These are phyloP conservation scores for Hexactinellida sp. DNA, from an alignment of 37 sponge, comb jelly and placozoan species.

Conservation along the genomic window DNA sequence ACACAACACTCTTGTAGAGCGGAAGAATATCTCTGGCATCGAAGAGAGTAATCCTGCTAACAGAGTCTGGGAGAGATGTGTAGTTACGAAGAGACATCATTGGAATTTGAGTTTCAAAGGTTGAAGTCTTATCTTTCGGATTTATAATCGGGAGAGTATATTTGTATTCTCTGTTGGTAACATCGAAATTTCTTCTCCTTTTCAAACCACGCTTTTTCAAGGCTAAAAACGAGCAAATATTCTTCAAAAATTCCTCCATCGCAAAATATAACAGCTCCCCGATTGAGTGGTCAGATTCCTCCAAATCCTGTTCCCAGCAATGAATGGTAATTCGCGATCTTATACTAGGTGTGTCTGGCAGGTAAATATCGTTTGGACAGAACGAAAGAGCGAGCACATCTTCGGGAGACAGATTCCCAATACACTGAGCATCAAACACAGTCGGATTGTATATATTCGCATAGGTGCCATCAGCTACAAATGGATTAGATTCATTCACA, in stretches of 20 bases:
- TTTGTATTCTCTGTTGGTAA: not conserved
- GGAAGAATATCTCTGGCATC: constrained; percentile 5
- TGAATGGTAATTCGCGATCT: not conserved
- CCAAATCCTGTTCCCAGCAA: not conserved
- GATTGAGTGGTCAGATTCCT: not conserved
- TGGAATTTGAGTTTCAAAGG: not conserved
- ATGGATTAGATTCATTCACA: not conserved
- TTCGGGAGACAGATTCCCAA: not conserved
- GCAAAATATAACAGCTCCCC: not conserved
- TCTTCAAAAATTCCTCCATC: constrained; percentile 3
- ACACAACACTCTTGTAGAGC: not conserved
- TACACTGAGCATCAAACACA: not conserved
- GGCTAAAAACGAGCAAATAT: constrained; percentile 9
- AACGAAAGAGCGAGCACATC: not conserved
- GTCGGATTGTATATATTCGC: constrained; percentile 1
- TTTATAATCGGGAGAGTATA: not conserved
- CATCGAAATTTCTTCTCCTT: not conserved
- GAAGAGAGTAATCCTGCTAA: not conserved
- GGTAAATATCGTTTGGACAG: not conserved
- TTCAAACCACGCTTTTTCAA: not conserved
- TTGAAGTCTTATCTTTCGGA: not conserved
- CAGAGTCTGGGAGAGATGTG: not conserved
- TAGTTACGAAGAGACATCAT: not conserved
- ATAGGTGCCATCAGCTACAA: not conserved
- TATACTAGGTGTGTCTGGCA: not conserved